These are phyloP conservation scores for Sebastes taczanowskii DNA, from an alignment of 2,797 vertebrate genomes.

Conservation along the genomic window DNA sequence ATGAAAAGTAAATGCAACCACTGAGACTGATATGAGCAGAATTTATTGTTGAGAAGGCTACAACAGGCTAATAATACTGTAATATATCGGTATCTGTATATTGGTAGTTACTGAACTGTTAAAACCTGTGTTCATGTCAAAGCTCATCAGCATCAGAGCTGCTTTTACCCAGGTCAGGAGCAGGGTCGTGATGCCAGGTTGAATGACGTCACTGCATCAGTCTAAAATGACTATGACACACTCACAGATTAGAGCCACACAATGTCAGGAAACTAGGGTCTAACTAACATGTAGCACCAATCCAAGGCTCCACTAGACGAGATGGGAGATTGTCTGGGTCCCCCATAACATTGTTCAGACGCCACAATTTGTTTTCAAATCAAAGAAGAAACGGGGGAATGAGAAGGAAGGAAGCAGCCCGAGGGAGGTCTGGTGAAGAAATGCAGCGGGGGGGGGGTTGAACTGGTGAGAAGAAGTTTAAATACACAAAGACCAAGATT, in stretches of 20 bases:
- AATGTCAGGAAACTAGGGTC: constrained; percentile 63
- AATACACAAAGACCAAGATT: constrained; percentile 41
- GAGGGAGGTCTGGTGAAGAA: constrained; percentile 36
- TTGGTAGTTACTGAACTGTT: background rate
- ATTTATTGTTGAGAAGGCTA: background rate
- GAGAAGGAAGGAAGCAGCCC: constrained; percentile 43
- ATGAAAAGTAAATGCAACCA: background rate
- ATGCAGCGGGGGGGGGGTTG: constrained; percentile 11
- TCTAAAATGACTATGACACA: background rate
- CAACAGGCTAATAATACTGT: background rate
- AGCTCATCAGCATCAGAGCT: background rate
- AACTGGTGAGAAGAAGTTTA: constrained; percentile 43
- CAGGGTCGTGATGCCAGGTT: background rate
- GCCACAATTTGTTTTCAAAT: constrained; percentile 45
- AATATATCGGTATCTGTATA: background rate
- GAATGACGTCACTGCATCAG: background rate
- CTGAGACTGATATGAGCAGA: background rate
- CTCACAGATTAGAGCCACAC: constrained; percentile 25
- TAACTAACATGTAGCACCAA: constrained; percentile 8
- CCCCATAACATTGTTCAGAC: constrained; percentile 27
- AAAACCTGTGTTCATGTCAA: constrained; percentile 7
- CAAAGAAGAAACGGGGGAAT: constrained; percentile 21
- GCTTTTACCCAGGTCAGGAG: background rate
- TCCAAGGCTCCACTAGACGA: background rate
- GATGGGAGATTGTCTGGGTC: constrained; percentile 21